Evolutionary conservation across 2,113 vertebrate species (phyloP).

Genomic region (Solea senegalensis): DNA sequence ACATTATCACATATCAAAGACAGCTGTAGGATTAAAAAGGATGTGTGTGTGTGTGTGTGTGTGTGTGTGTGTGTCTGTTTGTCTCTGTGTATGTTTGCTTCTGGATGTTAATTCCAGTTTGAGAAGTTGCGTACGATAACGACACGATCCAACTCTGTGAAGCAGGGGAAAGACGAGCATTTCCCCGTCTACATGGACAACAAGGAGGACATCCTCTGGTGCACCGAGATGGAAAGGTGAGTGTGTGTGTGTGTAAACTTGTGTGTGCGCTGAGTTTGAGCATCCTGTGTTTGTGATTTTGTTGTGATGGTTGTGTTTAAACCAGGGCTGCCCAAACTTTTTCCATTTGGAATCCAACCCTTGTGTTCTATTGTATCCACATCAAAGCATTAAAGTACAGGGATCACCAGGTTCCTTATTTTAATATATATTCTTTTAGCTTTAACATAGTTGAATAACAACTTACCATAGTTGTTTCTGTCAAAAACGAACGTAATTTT

Average conservation of each 20-base stretch:
- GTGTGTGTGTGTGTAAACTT: background rate
- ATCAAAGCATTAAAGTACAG: no score
- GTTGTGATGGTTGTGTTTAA: no score
- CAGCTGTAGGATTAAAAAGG: conserved; percentile 60
- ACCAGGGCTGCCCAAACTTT: no score
- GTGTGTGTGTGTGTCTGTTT: conserved; percentile 42
- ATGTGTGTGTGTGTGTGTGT: conserved; percentile 46
- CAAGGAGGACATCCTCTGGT: conserved; percentile 99
- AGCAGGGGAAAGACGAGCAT: conserved; percentile 99
- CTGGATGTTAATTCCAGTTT: conserved; percentile 88
- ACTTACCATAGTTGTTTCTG: no score
- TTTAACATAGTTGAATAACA: no score
- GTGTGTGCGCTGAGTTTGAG: background rate
- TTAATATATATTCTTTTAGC: no score
- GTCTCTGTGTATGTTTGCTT: conserved; percentile 56
- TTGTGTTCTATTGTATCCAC: no score
- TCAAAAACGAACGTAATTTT: no score
- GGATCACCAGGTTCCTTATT: no score
- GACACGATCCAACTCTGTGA: conserved; percentile 99
- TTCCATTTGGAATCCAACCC: no score
- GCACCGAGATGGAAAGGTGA: conserved; percentile 99
- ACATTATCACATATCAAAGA: background rate
- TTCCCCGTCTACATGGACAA: conserved; percentile 99
- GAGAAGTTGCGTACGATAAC: conserved; percentile 99
- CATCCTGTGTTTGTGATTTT: background rate